Evolutionary conservation across 2,888 invertebrate species (phyloP).

Genomic region (Carpatolechia fugitivella): DNA sequence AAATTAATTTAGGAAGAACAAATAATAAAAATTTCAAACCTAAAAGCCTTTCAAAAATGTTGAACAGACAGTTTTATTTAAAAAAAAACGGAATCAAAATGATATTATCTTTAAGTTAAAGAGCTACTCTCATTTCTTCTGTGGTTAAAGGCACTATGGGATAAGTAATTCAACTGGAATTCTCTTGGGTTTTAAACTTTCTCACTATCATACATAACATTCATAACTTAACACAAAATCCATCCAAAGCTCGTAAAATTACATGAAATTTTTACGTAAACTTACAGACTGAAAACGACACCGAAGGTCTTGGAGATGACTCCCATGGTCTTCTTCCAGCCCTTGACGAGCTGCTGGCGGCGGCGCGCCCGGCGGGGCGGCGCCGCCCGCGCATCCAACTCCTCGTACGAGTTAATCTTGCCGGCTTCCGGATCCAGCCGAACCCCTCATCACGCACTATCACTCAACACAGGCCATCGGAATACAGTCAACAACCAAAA

Average conservation of each 20-base stretch:
- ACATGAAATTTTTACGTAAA: conserved; percentile 32
- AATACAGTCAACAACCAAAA: not conserved
- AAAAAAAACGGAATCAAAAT: no score
- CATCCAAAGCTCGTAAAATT: not conserved
- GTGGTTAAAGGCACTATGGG: no score
- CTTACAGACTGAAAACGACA: conserved; percentile 90
- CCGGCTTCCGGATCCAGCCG: conserved; percentile 40
- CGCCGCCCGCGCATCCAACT: conserved; percentile 64
- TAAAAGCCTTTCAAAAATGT: no score
- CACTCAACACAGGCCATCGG: conserved; percentile 11
- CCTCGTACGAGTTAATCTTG: conserved; percentile 74
- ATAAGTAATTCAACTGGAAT: no score
- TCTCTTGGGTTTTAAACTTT: no score
- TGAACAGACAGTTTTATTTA: no score
- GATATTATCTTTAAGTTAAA: no score
- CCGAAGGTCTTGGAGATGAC: conserved; percentile 88
- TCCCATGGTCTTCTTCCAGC: conserved; percentile 83
- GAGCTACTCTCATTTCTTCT: no score
- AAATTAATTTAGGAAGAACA: no score
- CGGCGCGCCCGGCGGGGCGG: conserved; percentile 69
- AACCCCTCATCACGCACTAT: conserved; percentile 51
- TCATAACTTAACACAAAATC: no score
- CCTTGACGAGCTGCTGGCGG: conserved; percentile 74
- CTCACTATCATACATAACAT: no score
- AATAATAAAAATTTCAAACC: no score